These are phyloP conservation scores for Siniperca chuatsi DNA, from an alignment of 2,113 vertebrate genomes.

Conservation along the genomic window DNA sequence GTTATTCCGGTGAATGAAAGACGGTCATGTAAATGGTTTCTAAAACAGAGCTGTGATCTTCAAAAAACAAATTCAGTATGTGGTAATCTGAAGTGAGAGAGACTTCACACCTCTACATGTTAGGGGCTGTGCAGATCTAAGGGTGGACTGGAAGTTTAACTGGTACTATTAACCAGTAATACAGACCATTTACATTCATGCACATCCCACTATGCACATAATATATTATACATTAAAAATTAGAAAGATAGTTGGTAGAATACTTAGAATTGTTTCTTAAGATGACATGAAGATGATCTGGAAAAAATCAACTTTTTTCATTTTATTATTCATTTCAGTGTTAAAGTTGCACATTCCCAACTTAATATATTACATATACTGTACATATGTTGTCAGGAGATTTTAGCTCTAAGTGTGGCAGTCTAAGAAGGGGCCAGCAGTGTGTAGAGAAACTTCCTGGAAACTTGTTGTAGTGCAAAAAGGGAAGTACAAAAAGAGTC, in stretches of 20 bases:
- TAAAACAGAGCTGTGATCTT: neutral
- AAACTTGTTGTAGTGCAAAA: neutral
- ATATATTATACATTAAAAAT: neutral
- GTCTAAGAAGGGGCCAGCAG: neutral
- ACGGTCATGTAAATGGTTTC: neutral
- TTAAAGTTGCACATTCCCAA: neutral
- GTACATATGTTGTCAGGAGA: neutral
- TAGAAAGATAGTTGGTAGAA: neutral
- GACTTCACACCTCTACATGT: neutral
- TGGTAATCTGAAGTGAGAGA: neutral
- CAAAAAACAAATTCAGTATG: neutral
- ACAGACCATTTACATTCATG: neutral
- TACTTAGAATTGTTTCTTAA: too few relatives aligned
- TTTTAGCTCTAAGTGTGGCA: rapidly evolving
- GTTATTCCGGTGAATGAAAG: neutral
- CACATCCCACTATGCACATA: neutral
- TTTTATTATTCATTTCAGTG: neutral
- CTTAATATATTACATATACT: too few relatives aligned
- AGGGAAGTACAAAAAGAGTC: constrained; percentile 32
- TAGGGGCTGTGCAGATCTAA: neutral
- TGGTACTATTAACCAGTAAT: neutral
- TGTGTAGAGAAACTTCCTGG: constrained; percentile 35
- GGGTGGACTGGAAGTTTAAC: too few relatives aligned
- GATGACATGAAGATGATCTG: too few relatives aligned
- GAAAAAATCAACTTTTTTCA: neutral